Base-by-base conservation (phyloP, 2,113 vertebrate species). In the Cardinalis cardinalis region DNA sequence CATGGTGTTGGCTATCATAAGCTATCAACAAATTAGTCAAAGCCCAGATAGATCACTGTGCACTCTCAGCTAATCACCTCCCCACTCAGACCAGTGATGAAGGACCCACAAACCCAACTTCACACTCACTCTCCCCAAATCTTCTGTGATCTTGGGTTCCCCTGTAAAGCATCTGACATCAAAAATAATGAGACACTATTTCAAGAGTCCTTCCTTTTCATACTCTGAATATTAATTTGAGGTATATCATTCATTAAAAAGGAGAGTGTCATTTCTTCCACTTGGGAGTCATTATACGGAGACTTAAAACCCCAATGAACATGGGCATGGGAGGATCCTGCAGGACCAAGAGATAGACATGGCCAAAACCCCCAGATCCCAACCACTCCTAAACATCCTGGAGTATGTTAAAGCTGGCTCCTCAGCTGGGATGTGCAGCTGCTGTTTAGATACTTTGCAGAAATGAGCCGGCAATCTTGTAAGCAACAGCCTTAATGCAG, bases 11-110 rank as follows among this genome's bases (percentile, higher is more conserved):
- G 72, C 69, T 49, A 18, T 77, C 79, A 56, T 59, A 78, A 91
- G 60, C 69, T 92, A 66, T 95, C 94, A 94, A 85, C 79, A 94
- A 87, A 88, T 89, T 93, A 90, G 86, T 94, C 93, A 93, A 94
- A 95, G 93, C 83, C 56, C 20, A 15, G 72, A 18, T 3, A 59
- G 72, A 91, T 89, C 79, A 17, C 34, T 12, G 19, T n/a, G 26
- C 2, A 9, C 48, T 70, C 26, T 32, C 76, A 52, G 83, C 84
- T 91, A 63, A 94, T 92, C 85, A 71, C 55, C 60, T 85, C 12
- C 1, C 25, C 34, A 14, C 16, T 26, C 76, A 7, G 59, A 66
- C 63, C 64, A 65, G 3, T 58, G 40, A 89, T 44, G 76, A 89
- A 76, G 89, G 75, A 25, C 60, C 3, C 3, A 34, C 59, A 91